Base-by-base conservation (phyloP, 64 coral and sea anemone genomes). In the Actinia tenebrosa region DNA sequence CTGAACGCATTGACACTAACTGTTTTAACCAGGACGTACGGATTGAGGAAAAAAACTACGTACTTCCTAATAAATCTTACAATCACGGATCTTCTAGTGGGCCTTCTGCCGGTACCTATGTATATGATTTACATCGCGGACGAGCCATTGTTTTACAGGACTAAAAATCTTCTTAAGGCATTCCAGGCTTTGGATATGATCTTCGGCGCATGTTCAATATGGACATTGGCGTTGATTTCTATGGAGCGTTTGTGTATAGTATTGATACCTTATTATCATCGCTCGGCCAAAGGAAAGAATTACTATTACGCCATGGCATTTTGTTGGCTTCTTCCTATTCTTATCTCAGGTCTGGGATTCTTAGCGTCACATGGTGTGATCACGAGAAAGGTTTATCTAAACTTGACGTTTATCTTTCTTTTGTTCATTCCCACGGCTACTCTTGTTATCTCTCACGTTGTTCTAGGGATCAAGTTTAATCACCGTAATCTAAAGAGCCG, bases 131-230 rank as follows among this genome's bases (percentile, higher is more conserved):
- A 61, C 83, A 85, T 85, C 53, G 53, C 60, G 5, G 53, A 85
- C 42, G 22, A 14, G 11, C 10, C 56, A 5, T 59, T 85, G 1
- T 59, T 85, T 7, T 43, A 61, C 17, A 15, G 4, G 20, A 85
- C 44, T 13, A 18, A 26, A 8, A 27, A 59, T 22, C 43, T 85
- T 7, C 25, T 59, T 4, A 44, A 3, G 22, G 83, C 56, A 14
- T 85, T 61, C 83, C 16, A 85, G 83, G 50, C 56, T 16, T 54
- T 85, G 7, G 83, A 85, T 61, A 85, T 85, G 83, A 63, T 85
- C 3, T 85, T 85, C 83, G 83, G 83, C 60, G 83, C 83, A 64
- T 85, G 83, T 42, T 61, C 54, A 30, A 61, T 85, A 59, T 85
- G 83, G 83, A 85, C 83, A 44, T 25, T 85, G 7, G 83, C 83